These are phyloP conservation scores for Cremastobaeus sp. DNA, from an alignment of 2,888 invertebrate species.

Conservation along the genomic window DNA sequence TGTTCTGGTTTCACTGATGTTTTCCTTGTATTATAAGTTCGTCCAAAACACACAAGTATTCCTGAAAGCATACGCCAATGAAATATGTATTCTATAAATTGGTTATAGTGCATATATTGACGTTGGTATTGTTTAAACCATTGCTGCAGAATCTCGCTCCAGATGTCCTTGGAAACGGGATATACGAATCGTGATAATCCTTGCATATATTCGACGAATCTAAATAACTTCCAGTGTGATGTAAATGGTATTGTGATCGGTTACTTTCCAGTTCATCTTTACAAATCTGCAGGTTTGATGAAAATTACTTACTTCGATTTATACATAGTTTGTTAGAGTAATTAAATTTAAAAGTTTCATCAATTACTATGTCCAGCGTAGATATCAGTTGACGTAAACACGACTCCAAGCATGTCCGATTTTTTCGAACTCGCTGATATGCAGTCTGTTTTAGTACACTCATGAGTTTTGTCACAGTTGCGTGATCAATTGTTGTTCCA, in stretches of 20 bases:
- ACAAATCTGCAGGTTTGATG: constrained; percentile 44
- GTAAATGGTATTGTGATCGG: constrained; percentile 73
- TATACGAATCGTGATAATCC: constrained; percentile 85
- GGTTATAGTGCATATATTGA: background rate
- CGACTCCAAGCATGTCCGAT: constrained; percentile 91
- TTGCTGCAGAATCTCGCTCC: constrained; percentile 95
- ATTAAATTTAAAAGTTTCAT: too few relatives aligned
- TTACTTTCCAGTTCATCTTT: constrained; percentile 74
- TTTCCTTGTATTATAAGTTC: constrained; percentile 84
- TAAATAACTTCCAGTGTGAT: constrained; percentile 72
- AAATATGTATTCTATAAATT: background rate
- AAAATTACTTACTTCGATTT: too few relatives aligned
- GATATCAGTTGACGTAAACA: constrained; percentile 87
- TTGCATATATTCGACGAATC: constrained; percentile 73
- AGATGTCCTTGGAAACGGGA: constrained; percentile 96
- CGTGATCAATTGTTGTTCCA: constrained; percentile 85
- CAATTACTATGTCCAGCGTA: constrained; percentile 81
- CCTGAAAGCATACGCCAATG: constrained; percentile 73
- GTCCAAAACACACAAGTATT: constrained; percentile 90
- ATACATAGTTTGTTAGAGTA: too few relatives aligned
- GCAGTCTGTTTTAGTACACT: constrained; percentile 90
- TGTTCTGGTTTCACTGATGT: constrained; percentile 86
- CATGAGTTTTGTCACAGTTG: constrained; percentile 85
- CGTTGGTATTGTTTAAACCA: constrained; percentile 77
- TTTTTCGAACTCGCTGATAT: constrained; percentile 89